phyloP scores from a whole-genome alignment of 1,140 invertebrate species.

The Conus ventricosus region DNA sequence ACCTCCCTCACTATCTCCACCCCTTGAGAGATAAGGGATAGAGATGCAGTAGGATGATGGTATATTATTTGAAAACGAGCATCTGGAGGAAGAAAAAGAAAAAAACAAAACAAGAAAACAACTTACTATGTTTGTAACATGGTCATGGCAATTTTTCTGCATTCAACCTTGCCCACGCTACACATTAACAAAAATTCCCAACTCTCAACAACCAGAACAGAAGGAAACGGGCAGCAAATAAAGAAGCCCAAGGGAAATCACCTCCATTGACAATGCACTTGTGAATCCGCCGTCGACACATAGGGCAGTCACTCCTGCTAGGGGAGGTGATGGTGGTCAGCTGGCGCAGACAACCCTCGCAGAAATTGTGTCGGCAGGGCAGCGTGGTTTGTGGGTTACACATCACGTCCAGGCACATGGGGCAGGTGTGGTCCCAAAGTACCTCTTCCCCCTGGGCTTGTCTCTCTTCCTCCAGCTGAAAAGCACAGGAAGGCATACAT shows the following conservation, averaged over 20 bases:
- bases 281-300: background rate
- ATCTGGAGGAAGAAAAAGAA: no score
- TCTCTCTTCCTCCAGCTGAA: background rate
- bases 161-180: no score
- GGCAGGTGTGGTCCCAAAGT: background rate
- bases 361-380: slow-evolving; percentile 24
- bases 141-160: no score
- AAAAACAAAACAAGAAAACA: no score
- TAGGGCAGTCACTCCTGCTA: background rate
- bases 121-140: no score
- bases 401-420: slow-evolving; percentile 30
- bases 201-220: no score
- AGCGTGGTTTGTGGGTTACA: slow-evolving; percentile 2
- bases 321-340: background rate
- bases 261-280: slow-evolving; percentile 3
- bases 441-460: background rate
- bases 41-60: no score
- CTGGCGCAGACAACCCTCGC: slow-evolving; percentile 8
- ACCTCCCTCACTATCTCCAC: no score
- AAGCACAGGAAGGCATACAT: background rate
- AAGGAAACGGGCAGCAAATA: no score
- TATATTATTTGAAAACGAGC: no score
- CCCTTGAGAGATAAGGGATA: no score
- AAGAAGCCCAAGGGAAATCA: background rate
- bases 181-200: no score